phyloP scores from a whole-genome alignment of 64 coral and sea anemone genomes.

The Platygyra sinensis region DNA sequence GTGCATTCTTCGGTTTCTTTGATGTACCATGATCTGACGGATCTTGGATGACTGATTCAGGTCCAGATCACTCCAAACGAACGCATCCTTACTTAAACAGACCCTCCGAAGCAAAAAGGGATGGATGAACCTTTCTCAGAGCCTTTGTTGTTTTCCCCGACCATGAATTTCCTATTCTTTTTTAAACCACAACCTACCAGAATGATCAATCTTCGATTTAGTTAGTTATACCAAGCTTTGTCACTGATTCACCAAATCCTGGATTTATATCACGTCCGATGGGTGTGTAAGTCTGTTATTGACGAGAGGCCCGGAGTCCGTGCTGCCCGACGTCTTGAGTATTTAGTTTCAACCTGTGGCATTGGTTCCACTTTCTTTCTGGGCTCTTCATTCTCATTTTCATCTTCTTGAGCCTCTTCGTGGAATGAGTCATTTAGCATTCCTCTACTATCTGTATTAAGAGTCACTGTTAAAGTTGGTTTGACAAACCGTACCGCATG shows the following conservation, averaged over 20 bases:
- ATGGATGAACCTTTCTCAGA: too few relatives aligned
- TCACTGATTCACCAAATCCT: conserved; percentile 33
- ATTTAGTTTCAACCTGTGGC: neutral
- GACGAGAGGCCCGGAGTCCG: neutral
- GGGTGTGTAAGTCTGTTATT: neutral
- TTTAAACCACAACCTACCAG: too few relatives aligned
- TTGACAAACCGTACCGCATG: conserved; percentile 85
- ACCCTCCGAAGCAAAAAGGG: too few relatives aligned
- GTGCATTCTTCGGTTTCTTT: too few relatives aligned
- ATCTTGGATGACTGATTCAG: too few relatives aligned
- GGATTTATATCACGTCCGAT: neutral
- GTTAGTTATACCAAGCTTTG: neutral
- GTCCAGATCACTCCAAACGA: too few relatives aligned
- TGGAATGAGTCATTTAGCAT: conserved; percentile 54
- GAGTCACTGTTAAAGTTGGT: conserved; percentile 83
- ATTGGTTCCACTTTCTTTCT: neutral
- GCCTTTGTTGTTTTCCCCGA: too few relatives aligned
- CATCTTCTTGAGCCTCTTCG: conserved; percentile 51
- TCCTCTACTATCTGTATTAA: conserved; percentile 36
- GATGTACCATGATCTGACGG: too few relatives aligned
- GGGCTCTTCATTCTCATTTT: neutral
- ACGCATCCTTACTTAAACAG: too few relatives aligned
- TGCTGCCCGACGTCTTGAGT: neutral
- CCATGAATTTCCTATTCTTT: too few relatives aligned
- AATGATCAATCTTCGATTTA: neutral